Conservation (phyloP, 2,113 vertebrate genomes). For the Delphinapterus leucas region DNA sequence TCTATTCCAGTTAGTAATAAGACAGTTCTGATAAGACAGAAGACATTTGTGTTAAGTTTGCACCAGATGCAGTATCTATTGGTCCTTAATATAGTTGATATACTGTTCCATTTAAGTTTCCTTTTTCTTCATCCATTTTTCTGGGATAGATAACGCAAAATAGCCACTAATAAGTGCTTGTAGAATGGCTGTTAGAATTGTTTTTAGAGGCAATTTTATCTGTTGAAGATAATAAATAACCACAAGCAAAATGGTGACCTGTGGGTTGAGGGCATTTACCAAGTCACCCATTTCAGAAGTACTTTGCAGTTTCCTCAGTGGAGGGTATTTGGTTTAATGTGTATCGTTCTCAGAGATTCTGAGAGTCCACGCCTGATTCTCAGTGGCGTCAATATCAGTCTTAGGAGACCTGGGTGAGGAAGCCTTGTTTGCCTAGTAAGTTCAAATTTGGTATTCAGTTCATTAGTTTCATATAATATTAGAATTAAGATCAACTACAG, state of each 20-base stretch:
- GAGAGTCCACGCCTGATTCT: neutral
- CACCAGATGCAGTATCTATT: neutral
- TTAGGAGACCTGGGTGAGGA: neutral
- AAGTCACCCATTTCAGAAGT: neutral
- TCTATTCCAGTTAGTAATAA: neutral
- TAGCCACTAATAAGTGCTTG: neutral
- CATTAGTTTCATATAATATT: neutral
- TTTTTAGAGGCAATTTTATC: slow-evolving; percentile 11
- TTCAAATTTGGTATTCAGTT: slow-evolving; percentile 1
- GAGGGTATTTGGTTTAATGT: neutral
- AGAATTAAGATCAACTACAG: neutral
- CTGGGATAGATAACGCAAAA: neutral
- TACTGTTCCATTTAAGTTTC: neutral
- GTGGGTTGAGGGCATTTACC: neutral
- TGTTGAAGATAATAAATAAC: neutral
- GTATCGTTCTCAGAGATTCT: neutral
- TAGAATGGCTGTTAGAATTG: neutral
- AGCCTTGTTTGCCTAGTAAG: neutral
- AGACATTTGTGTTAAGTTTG: neutral
- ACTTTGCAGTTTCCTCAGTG: neutral
- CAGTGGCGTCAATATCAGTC: neutral
- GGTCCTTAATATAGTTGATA: neutral
- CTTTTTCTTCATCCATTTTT: neutral
- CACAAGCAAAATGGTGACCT: neutral
- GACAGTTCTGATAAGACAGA: neutral